Conservation (phyloP, 2,888 invertebrate genomes). For the Apodemia duryi region DNA sequence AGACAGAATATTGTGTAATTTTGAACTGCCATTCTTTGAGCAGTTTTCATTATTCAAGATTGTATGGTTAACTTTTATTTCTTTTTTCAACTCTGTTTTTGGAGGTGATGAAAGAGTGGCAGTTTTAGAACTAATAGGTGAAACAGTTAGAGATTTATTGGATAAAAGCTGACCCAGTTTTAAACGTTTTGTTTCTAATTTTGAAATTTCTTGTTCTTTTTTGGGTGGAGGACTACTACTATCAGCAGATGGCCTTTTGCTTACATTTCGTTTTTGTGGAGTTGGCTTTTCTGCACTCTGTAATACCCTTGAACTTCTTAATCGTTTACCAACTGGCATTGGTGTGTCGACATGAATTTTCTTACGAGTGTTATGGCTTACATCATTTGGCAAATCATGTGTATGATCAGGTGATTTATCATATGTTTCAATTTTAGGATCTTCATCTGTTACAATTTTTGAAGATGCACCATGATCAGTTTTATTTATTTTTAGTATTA, state of each 20-base stretch:
- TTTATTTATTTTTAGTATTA: constrained; percentile 83
- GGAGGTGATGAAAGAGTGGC: constrained; percentile 46
- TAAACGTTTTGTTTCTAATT: constrained; percentile 61
- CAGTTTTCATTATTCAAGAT: constrained; percentile 66
- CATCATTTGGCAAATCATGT: constrained; percentile 44
- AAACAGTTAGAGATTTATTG: constrained; percentile 60
- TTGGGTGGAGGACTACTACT: constrained; percentile 45
- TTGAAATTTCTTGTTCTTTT: constrained; percentile 55
- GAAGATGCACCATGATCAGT: constrained; percentile 75
- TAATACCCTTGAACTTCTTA: constrained; percentile 65
- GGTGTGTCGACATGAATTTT: constrained; percentile 47
- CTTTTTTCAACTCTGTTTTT: constrained; percentile 49
- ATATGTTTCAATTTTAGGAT: constrained; percentile 44
- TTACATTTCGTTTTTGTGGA: constrained; percentile 43
- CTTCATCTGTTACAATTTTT: constrained; percentile 70
- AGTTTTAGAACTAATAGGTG: constrained; percentile 49
- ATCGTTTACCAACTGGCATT: constrained; percentile 59
- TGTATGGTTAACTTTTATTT: constrained; percentile 52
- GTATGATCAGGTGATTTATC: constrained; percentile 50
- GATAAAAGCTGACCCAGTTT: constrained; percentile 67
- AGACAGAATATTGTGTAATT: constrained; percentile 67
- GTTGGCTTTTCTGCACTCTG: constrained; percentile 56
- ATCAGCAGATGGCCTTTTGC: constrained; percentile 53
- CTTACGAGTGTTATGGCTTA: constrained; percentile 53
- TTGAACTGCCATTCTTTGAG: constrained; percentile 75